Percentiles rank a stretch among this genome's conserved stretches.
Evolutionary conservation across 37 sponge, comb jelly and placozoan species (phyloP).

Genomic region (Petrosia ficiformis): DNA sequence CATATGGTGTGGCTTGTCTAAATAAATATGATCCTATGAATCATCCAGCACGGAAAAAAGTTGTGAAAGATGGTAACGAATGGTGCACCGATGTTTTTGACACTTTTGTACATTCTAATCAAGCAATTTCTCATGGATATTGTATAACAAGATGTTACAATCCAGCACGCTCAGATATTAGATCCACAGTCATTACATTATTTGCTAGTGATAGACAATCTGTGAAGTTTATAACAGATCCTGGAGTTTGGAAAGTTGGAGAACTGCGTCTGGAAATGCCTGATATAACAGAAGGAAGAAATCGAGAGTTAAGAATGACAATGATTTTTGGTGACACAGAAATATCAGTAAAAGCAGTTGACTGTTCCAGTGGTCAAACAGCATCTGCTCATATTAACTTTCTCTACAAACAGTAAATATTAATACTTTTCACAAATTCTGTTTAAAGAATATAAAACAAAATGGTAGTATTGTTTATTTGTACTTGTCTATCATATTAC

Average conservation of each 20-base stretch:
- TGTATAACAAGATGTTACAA: conserved; percentile 62
- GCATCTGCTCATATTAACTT: conserved; percentile 56
- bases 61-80: conserved; percentile 56
- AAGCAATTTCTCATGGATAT: conserved; percentile 69
- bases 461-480: not conserved
- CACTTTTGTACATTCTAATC: conserved; percentile 69
- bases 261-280: conserved; percentile 69
- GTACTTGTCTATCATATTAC: not conserved
- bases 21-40: conserved; percentile 55
- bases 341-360: conserved; percentile 53
- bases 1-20: conserved; percentile 84
- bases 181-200: conserved; percentile 69
- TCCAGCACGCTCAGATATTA: conserved; percentile 34
- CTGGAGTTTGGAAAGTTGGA: conserved; percentile 63
- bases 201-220: conserved; percentile 52
- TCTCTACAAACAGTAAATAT: conserved; percentile 39
- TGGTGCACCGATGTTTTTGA: conserved; percentile 89
- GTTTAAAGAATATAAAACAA: not conserved
- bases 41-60: conserved; percentile 72
- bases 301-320: conserved; percentile 49
- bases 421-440: not conserved
- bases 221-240: conserved; percentile 67
- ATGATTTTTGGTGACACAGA: conserved; percentile 84
- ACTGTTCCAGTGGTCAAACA: conserved; percentile 50
- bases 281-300: conserved; percentile 8